These are phyloP conservation scores for Physeter macrocephalus DNA, from an alignment of 2,113 vertebrate species.

Conservation along the genomic window DNA sequence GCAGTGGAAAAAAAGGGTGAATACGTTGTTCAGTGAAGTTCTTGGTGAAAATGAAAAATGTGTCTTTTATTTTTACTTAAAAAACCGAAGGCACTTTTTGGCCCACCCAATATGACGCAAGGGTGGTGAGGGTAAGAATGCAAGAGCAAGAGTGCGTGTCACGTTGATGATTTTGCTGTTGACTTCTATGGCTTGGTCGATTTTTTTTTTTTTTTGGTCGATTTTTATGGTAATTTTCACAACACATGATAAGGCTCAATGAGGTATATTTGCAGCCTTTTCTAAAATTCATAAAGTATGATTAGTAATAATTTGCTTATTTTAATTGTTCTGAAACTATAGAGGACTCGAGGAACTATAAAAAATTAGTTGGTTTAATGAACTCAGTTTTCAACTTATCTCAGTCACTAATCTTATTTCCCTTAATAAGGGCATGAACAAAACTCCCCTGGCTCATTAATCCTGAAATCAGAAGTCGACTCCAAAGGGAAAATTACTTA, in stretches of 20 bases:
- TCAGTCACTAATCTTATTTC: slow-evolving; percentile 44
- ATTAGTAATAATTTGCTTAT: neutral
- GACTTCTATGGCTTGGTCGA: neutral
- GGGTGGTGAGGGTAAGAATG: neutral
- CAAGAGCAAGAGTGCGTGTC: neutral
- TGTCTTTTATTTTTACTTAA: no score
- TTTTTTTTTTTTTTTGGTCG: neutral
- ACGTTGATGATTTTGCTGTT: neutral
- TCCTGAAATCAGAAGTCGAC: slow-evolving; percentile 33
- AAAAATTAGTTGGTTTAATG: slow-evolving; percentile 42
- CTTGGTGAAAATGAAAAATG: no score
- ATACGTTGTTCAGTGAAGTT: no score
- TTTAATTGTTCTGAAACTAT: slow-evolving; percentile 21
- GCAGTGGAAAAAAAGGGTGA: no score
- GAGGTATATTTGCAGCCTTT: neutral
- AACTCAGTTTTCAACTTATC: slow-evolving; percentile 46
- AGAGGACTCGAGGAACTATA: slow-evolving; percentile 9
- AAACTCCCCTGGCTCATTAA: slow-evolving; percentile 48
- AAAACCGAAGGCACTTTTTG: no score
- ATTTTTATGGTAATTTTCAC: neutral
- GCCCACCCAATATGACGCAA: neutral
- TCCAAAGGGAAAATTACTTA: slow-evolving; percentile 43
- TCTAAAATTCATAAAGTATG: neutral
- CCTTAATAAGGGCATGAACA: slow-evolving; percentile 38
- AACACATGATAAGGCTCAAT: neutral